Percentiles rank a stretch among this genome's conserved stretches.
Evolutionary conservation across 2,113 vertebrate species (phyloP).

Genomic region (Taxidea taxus): DNA sequence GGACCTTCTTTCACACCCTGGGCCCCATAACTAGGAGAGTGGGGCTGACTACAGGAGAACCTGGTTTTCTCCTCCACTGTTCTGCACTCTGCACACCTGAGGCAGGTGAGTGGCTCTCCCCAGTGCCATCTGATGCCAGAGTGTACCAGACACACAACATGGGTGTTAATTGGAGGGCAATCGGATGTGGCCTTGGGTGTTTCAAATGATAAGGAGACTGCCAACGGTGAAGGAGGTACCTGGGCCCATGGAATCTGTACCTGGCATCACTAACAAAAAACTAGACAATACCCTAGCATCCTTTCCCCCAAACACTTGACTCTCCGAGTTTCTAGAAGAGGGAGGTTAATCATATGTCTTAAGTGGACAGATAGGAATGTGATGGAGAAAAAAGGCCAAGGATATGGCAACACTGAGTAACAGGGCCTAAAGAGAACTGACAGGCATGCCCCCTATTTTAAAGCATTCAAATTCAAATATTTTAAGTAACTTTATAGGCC

Average conservation of each 20-base stretch:
- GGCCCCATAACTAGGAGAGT: not conserved
- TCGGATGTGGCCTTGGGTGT: not conserved
- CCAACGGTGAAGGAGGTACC: not conserved
- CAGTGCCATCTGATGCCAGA: not conserved
- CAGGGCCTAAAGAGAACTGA: not conserved
- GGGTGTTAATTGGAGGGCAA: not conserved
- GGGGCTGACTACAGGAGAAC: too few species aligned
- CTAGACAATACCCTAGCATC: not conserved
- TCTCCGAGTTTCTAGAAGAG: not conserved
- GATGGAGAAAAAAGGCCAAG: not conserved
- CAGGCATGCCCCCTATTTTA: not conserved
- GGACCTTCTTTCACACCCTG: not conserved
- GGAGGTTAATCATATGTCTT: not conserved
- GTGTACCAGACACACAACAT: not conserved
- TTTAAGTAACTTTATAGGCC: not conserved
- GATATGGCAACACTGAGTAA: not conserved
- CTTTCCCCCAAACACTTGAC: not conserved
- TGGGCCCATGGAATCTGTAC: not conserved
- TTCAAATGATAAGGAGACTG: not conserved
- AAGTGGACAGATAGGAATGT: not conserved
- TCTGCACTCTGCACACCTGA: not conserved
- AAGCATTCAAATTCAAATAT: not conserved
- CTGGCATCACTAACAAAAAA: not conserved
- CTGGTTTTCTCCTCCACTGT: not conserved
- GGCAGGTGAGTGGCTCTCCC: not conserved